Percentiles rank a stretch among this genome's conserved stretches.
Conservation (phyloP, 2,888 invertebrate genomes). For the Polyommatus icarus region DNA sequence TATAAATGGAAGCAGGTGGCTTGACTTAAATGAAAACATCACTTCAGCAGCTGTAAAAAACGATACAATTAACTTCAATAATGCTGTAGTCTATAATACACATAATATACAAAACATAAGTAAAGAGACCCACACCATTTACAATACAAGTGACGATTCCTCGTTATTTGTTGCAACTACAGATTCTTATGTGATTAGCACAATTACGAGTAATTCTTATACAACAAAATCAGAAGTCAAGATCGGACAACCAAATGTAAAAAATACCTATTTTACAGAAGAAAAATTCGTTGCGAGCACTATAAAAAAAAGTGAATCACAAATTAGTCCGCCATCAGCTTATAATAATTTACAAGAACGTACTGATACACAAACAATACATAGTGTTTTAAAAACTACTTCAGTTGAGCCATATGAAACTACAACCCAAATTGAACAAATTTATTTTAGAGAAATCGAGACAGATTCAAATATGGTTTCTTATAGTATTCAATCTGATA, state of each 20-base stretch:
- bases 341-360: background rate
- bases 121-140: background rate
- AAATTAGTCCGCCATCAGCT: background rate
- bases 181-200: background rate
- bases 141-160: background rate
- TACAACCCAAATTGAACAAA: background rate
- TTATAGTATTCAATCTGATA: background rate
- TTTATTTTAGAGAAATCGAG: background rate
- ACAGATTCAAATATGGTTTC: background rate
- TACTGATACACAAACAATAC: background rate
- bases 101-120: background rate
- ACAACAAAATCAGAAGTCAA: background rate
- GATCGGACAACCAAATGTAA: background rate
- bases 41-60: background rate
- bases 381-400: background rate
- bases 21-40: background rate
- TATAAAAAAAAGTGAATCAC: background rate
- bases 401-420: background rate
- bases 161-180: background rate
- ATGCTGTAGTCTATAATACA: background rate
- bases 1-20: background rate
- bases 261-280: background rate
- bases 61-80: background rate
- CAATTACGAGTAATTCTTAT: background rate
- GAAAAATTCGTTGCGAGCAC: background rate